A percentile compares a stretch with the other conserved stretches of the same genome.
Conservation (phyloP, 1,140 invertebrate species). For the Coenobita brevimanus region DNA sequence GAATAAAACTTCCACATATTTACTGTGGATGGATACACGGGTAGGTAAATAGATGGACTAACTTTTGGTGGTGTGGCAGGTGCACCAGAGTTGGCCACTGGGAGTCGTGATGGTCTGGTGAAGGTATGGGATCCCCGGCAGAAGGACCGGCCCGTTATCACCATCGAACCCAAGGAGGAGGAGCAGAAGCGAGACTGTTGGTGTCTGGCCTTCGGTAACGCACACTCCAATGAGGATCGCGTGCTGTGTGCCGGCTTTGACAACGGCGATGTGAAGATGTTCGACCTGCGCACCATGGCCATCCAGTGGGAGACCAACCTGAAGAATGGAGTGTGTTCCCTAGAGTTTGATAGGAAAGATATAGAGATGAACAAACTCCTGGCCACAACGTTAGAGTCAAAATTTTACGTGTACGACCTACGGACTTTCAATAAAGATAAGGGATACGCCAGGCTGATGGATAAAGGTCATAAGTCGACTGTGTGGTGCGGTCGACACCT, state of each 20-base stretch:
- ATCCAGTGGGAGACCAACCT: conserved; percentile 93
- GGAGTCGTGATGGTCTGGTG: conserved; percentile 92
- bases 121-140: conserved; percentile 97
- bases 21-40: neutral
- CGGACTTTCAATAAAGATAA: conserved; percentile 90
- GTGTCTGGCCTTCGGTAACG: conserved; percentile 90
- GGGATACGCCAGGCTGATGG: conserved; percentile 86
- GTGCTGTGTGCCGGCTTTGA: conserved; percentile 94
- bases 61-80: conserved; percentile 75
- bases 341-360: conserved; percentile 95
- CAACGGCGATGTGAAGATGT: conserved; percentile 97
- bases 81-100: conserved; percentile 95
- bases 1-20: neutral
- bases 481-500: conserved; percentile 91
- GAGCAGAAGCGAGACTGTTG: conserved; percentile 85
- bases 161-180: conserved; percentile 82
- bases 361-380: conserved; percentile 97
- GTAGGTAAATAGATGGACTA: neutral
- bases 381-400: conserved; percentile 93
- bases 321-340: conserved; percentile 92
- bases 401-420: conserved; percentile 92
- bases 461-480: conserved; percentile 88
- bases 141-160: conserved; percentile 86
- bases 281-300: conserved; percentile 90
- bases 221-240: conserved; percentile 88